A percentile compares a stretch with the other conserved stretches of the same genome.
Evolutionary conservation across 1,140 invertebrate species (phyloP).

Genomic region (Anastrepha obliqua): DNA sequence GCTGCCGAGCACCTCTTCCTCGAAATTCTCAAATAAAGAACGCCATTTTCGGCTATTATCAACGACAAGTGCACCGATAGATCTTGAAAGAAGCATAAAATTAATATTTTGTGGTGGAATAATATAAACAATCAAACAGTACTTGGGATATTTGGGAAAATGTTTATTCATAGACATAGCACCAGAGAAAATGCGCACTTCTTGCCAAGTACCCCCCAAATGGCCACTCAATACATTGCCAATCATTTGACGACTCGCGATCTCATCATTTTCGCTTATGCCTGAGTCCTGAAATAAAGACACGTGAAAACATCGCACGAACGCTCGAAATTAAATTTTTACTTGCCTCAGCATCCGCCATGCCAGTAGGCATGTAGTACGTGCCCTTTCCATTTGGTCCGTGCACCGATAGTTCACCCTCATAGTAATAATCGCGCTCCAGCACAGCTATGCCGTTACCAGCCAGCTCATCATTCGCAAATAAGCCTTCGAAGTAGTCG

Average conservation of each 20-base stretch:
- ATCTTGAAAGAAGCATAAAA: constrained; percentile 55
- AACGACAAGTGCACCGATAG: constrained; percentile 64
- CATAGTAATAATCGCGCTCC: constrained; percentile 91
- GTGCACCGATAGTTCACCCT: constrained; percentile 85
- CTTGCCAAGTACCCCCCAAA: constrained; percentile 86
- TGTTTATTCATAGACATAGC: constrained; percentile 82
- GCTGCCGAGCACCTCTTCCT: constrained; percentile 74
- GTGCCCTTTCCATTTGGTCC: constrained; percentile 83
- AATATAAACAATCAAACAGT: constrained; percentile 61
- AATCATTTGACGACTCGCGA: constrained; percentile 16
- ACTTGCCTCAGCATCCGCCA: constrained; percentile 21
- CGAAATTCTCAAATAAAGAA: constrained; percentile 69
- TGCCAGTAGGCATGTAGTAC: constrained; percentile 81
- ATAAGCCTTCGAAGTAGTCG: constrained; percentile 92
- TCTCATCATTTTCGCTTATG: neutral
- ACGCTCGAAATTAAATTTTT: neutral
- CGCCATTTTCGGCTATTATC: constrained; percentile 69
- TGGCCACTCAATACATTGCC: constrained; percentile 76
- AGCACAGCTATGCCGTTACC: constrained; percentile 91
- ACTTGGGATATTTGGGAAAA: constrained; percentile 79
- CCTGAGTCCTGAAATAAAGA: neutral
- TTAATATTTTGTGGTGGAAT: neutral
- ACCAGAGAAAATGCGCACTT: constrained; percentile 86
- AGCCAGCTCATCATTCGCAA: constrained; percentile 85
- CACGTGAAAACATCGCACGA: neutral